phyloP scores from a whole-genome alignment of 2,888 invertebrate species.

The Hedya salicella region DNA sequence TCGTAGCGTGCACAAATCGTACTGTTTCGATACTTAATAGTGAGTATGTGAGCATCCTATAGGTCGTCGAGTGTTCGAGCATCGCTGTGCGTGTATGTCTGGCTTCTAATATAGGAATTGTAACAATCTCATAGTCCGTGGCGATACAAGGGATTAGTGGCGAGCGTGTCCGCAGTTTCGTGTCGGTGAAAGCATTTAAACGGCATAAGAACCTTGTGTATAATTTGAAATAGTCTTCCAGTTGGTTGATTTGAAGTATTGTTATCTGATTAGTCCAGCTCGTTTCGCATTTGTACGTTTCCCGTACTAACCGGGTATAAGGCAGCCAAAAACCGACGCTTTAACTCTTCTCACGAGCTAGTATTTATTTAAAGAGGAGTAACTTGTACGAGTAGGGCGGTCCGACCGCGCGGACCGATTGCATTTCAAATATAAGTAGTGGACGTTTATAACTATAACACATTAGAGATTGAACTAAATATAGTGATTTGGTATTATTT shows the following conservation, averaged over 20 bases:
- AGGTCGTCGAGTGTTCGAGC: constrained; percentile 76
- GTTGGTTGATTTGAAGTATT: constrained; percentile 63
- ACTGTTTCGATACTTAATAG: constrained; percentile 68
- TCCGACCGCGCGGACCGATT: constrained; percentile 25
- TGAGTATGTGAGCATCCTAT: constrained; percentile 74
- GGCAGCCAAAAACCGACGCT: constrained; percentile 46
- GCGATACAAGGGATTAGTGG: constrained; percentile 73
- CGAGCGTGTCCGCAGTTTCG: constrained; percentile 12
- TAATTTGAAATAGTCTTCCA: constrained; percentile 74
- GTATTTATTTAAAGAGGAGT: constrained; percentile 4
- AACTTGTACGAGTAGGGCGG: constrained; percentile 17
- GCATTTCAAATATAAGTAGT: constrained; percentile 44
- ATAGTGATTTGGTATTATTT: constrained; percentile 63
- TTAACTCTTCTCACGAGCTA: constrained; percentile 24
- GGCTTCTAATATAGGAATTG: constrained; percentile 74
- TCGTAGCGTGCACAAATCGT: constrained; percentile 82
- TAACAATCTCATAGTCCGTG: constrained; percentile 72
- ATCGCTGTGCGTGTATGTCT: constrained; percentile 77
- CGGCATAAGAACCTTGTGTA: constrained; percentile 34
- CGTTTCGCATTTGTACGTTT: constrained; percentile 61
- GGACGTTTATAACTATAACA: constrained; percentile 42
- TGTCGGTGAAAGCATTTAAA: constrained; percentile 41
- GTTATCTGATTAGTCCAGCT: constrained; percentile 51
- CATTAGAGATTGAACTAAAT: constrained; percentile 48
- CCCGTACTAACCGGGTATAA: constrained; percentile 51